Percentiles rank a stretch among this genome's conserved stretches.
These are phyloP conservation scores for Neotoma lepida DNA, from an alignment of 2,113 vertebrate species.

Conservation along the genomic window DNA sequence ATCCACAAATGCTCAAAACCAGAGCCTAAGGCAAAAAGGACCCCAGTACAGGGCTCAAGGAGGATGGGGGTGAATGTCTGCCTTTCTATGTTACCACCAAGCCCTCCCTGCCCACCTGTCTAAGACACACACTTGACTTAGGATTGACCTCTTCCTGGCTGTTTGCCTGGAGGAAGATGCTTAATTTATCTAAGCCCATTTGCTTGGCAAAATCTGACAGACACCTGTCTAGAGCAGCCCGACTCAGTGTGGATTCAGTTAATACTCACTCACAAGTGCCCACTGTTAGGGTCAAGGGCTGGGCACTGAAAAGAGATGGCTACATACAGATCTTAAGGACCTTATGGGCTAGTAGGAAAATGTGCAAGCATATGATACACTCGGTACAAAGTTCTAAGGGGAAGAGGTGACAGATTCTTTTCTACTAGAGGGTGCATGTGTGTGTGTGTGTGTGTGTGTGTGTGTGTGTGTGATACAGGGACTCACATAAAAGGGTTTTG, in stretches of 20 bases:
- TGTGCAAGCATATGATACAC: background rate
- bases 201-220: slow-evolving; percentile 40
- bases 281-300: slow-evolving; percentile 3
- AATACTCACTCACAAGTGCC: background rate
- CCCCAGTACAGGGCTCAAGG: background rate
- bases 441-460: background rate
- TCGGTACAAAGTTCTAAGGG: slow-evolving; percentile 48
- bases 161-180: background rate
- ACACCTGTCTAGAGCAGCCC: background rate
- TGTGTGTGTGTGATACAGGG: background rate
- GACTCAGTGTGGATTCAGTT: slow-evolving; percentile 16
- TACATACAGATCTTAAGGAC: background rate
- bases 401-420: slow-evolving; percentile 26
- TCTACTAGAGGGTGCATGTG: background rate
- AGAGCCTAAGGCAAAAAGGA: slow-evolving; percentile 7
- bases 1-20: background rate
- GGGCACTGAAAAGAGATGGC: background rate
- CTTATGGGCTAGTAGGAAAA: slow-evolving; percentile 9
- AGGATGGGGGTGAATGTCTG: background rate
- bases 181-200: slow-evolving; percentile 32
- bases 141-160: slow-evolving; percentile 50
- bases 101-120: background rate
- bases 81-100: background rate
- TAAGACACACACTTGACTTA: background rate
- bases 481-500: slow-evolving; percentile 61